phyloP scores from a whole-genome alignment of 2,888 invertebrate species.

The Acronicta psi region DNA sequence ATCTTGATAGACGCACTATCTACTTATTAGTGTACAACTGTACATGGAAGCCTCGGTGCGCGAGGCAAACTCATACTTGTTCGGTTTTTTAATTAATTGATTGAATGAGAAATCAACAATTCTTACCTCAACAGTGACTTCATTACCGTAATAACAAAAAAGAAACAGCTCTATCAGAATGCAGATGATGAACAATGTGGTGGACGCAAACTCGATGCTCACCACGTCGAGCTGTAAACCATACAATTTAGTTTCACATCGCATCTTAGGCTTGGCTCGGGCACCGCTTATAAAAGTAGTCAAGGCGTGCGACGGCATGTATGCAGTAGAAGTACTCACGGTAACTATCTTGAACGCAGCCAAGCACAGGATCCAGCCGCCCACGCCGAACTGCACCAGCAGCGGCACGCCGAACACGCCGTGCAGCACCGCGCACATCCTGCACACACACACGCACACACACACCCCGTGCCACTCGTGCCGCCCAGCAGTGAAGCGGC shows the following conservation, averaged over 20 bases:
- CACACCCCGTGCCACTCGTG: too few species aligned
- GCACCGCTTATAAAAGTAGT: too few species aligned
- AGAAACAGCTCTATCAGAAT: constrained; percentile 85
- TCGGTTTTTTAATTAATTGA: too few species aligned
- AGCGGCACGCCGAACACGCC: constrained; percentile 71
- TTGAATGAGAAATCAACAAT: too few species aligned
- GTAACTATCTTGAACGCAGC: constrained; percentile 73
- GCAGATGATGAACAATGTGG: constrained; percentile 81
- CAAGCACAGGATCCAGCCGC: constrained; percentile 79
- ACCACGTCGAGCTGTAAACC: constrained; percentile 64
- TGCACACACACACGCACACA: constrained; percentile 39
- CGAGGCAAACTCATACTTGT: too few species aligned
- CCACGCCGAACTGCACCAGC: constrained; percentile 72
- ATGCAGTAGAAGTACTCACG: constrained; percentile 56
- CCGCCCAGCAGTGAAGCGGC: too few species aligned
- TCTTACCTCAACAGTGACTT: constrained; percentile 82
- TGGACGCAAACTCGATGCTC: constrained; percentile 80
- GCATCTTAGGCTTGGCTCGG: too few species aligned
- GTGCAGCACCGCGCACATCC: constrained; percentile 63
- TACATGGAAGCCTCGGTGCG: too few species aligned
- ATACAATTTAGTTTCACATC: too few species aligned
- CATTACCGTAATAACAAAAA: constrained; percentile 88
- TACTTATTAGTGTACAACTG: too few species aligned
- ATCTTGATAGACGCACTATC: too few species aligned
- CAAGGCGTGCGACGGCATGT: too few species aligned